Conservation (phyloP, 2,113 vertebrate genomes). For the Rattus rattus region DNA sequence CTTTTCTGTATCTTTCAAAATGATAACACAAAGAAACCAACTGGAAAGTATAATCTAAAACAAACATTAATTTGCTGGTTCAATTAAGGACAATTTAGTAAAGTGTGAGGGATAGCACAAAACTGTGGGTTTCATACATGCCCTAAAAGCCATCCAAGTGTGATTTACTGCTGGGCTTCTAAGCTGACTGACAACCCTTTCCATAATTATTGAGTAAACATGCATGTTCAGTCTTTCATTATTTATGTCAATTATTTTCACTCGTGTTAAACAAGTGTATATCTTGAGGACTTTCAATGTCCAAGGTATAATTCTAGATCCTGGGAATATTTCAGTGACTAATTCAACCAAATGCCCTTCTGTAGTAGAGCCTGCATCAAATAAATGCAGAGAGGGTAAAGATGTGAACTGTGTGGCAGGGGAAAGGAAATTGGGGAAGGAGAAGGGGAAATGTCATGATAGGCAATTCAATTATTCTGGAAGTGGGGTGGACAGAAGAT, state of each 20-base stretch:
- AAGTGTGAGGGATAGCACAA: neutral
- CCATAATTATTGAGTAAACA: neutral
- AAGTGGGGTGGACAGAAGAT: neutral
- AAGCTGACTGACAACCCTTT: neutral
- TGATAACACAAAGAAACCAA: neutral
- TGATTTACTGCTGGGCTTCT: neutral
- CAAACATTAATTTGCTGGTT: neutral
- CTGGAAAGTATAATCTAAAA: neutral
- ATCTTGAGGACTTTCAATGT: neutral
- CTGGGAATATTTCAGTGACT: neutral
- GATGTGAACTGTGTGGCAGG: neutral
- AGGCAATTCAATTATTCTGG: neutral
- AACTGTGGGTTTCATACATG: neutral
- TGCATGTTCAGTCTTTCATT: neutral
- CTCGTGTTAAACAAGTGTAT: neutral
- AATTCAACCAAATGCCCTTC: neutral
- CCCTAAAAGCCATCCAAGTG: neutral
- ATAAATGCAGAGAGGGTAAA: neutral
- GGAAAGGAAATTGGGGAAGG: neutral
- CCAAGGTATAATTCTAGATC: neutral
- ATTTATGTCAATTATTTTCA: neutral
- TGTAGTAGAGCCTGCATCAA: neutral
- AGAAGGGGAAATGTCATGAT: neutral
- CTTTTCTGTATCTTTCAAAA: neutral
- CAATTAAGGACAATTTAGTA: neutral